These are phyloP conservation scores for Neomonachus schauinslandi DNA, from an alignment of 2,113 vertebrate species.

Conservation along the genomic window DNA sequence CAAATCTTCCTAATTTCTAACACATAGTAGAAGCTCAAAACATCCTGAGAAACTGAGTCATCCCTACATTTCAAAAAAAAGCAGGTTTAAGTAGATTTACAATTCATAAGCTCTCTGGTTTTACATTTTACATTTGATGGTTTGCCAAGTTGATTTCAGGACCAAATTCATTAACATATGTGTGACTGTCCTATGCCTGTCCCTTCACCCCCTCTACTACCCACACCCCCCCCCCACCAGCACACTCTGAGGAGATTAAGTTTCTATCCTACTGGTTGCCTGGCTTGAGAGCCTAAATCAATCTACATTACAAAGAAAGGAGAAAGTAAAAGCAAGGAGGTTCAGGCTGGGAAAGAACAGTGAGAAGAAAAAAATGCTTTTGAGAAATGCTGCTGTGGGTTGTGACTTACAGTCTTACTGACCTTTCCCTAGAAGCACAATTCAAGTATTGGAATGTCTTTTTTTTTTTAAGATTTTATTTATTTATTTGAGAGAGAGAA, in stretches of 20 bases:
- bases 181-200: neutral
- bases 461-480: neutral
- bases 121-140: neutral
- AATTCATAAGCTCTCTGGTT: neutral
- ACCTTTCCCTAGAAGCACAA: neutral
- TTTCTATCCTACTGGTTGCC: neutral
- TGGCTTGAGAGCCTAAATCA: neutral
- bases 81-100: neutral
- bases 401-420: neutral
- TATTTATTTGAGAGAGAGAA: too few relatives aligned
- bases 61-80: neutral
- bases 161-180: neutral
- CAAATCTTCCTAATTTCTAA: neutral
- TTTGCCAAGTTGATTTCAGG: neutral
- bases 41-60: neutral
- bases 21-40: neutral
- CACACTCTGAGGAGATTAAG: too few relatives aligned
- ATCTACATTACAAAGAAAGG: neutral
- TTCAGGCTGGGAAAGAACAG: neutral
- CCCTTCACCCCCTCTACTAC: neutral
- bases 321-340: neutral
- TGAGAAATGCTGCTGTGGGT: neutral
- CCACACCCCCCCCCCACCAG: accelerated
- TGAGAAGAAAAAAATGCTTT: neutral
- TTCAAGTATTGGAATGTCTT: neutral